phyloP scores from a whole-genome alignment of 1,140 invertebrate genomes.

The Batillaria attramentaria region DNA sequence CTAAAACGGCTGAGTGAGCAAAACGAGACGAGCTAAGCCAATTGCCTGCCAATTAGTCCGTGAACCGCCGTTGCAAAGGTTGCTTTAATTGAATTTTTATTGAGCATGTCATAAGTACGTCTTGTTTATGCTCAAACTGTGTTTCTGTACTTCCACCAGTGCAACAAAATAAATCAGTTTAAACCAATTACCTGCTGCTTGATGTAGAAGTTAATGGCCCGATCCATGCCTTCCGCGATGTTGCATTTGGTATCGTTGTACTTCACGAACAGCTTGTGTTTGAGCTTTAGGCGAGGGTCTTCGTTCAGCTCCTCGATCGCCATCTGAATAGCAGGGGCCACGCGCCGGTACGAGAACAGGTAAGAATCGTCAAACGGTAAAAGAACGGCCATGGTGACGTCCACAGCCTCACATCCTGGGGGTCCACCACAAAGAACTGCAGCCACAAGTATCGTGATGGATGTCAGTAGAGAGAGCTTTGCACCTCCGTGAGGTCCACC shows the following conservation, averaged over 20 bases:
- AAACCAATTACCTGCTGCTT: slow-evolving; percentile 3
- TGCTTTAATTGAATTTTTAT: no score
- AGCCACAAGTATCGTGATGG: background rate
- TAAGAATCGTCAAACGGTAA: slow-evolving; percentile 78
- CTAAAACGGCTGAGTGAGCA: no score
- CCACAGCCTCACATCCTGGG: background rate
- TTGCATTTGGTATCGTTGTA: slow-evolving; percentile 52
- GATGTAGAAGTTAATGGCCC: slow-evolving; percentile 61
- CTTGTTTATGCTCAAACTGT: no score
- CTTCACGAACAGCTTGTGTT: slow-evolving; percentile 42
- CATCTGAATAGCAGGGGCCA: slow-evolving; percentile 82
- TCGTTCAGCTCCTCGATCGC: slow-evolving; percentile 76
- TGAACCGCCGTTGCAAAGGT: no score
- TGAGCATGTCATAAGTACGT: no score
- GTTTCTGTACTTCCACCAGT: no score
- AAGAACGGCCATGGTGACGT: slow-evolving; percentile 77
- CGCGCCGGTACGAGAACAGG: slow-evolving; percentile 79
- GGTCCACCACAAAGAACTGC: background rate
- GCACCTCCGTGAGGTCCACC: background rate
- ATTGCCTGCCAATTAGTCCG: no score
- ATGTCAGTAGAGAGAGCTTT: no score
- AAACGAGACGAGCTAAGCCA: no score
- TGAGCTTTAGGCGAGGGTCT: slow-evolving; percentile 67
- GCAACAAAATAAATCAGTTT: background rate
- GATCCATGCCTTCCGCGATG: slow-evolving; percentile 50